A percentile compares a stretch with the other conserved stretches of the same genome.
Conservation (phyloP, 2,797 vertebrate species). For the Gymnoscopelus braueri region DNA sequence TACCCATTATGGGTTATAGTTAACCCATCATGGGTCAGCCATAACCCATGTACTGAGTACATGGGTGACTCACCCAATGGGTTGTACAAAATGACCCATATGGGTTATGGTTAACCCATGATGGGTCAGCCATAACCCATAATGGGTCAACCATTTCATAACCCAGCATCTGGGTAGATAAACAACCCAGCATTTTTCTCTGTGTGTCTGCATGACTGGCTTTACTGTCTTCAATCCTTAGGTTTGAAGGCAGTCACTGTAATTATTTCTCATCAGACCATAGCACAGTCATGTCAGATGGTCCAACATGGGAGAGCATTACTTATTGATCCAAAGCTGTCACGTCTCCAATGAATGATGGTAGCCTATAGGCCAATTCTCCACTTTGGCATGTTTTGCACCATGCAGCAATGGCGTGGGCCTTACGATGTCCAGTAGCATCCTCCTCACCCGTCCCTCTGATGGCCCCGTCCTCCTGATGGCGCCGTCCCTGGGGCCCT, state of each 20-base stretch:
- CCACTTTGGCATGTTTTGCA: constrained; percentile 9
- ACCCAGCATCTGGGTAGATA: too few species aligned
- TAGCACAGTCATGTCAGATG: constrained; percentile 21
- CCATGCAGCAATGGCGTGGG: constrained; percentile 1
- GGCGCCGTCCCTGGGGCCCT: not conserved
- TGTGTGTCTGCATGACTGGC: constrained; percentile 13
- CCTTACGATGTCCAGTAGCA: constrained; percentile 25
- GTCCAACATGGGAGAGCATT: constrained; percentile 23
- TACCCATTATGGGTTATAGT: too few species aligned
- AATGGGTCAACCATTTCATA: too few species aligned
- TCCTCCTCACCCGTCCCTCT: constrained; percentile 26
- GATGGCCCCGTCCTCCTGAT: too few species aligned
- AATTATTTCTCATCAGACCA: constrained; percentile 46
- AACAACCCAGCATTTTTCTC: too few species aligned
- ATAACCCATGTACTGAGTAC: too few species aligned
- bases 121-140: too few species aligned
- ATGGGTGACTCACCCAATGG: too few species aligned
- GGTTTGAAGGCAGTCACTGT: constrained; percentile 33
- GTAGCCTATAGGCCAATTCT: constrained; percentile 4
- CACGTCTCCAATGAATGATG: constrained; percentile 27
- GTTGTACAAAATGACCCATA: too few species aligned
- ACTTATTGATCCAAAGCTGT: constrained; percentile 23
- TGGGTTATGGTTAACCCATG: too few species aligned
- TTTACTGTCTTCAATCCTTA: constrained; percentile 41
- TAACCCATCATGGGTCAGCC: too few species aligned